Evolutionary conservation across 1,140 invertebrate genomes (phyloP).

Genomic region (Scaptomyza pallida): DNA sequence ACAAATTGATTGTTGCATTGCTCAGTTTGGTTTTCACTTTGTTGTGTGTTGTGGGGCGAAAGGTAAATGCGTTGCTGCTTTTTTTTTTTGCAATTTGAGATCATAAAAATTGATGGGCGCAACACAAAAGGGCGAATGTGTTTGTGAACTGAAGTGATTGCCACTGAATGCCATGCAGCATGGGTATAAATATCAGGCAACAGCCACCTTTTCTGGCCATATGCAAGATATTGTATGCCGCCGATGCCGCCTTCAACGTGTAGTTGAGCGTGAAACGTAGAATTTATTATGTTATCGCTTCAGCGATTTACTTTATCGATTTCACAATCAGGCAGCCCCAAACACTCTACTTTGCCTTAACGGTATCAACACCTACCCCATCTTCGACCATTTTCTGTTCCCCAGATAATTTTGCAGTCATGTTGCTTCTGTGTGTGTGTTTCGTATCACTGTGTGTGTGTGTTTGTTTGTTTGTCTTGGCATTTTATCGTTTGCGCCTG

Average conservation of each 20-base stretch:
- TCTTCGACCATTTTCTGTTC: conserved; percentile 31
- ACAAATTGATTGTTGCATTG: conserved; percentile 79
- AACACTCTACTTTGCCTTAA: conserved; percentile 8
- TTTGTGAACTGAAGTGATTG: conserved; percentile 40
- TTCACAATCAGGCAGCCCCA: conserved; percentile 69
- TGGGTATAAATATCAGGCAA: conserved; percentile 73
- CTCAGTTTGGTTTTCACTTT: conserved; percentile 36
- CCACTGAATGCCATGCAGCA: conserved; percentile 23
- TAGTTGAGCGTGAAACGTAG: conserved; percentile 79
- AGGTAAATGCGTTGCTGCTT: conserved; percentile 32
- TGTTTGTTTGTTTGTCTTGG: conserved; percentile 60
- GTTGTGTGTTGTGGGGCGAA: neutral
- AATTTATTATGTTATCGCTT: conserved; percentile 83
- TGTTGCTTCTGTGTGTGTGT: conserved; percentile 27
- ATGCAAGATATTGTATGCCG: neutral
- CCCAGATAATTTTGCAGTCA: conserved; percentile 73
- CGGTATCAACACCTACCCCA: conserved; percentile 22
- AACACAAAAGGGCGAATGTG: conserved; percentile 7
- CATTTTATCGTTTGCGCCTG: conserved; percentile 45
- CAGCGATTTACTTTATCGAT: conserved; percentile 82
- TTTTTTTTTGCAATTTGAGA: conserved; percentile 75
- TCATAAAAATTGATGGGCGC: conserved; percentile 74
- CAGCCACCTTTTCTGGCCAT: conserved; percentile 42
- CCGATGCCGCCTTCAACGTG: conserved; percentile 21
- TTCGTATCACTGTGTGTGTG: conserved; percentile 10